Conservation (phyloP, 1,140 invertebrate genomes). For the Euglossa dilemma region DNA sequence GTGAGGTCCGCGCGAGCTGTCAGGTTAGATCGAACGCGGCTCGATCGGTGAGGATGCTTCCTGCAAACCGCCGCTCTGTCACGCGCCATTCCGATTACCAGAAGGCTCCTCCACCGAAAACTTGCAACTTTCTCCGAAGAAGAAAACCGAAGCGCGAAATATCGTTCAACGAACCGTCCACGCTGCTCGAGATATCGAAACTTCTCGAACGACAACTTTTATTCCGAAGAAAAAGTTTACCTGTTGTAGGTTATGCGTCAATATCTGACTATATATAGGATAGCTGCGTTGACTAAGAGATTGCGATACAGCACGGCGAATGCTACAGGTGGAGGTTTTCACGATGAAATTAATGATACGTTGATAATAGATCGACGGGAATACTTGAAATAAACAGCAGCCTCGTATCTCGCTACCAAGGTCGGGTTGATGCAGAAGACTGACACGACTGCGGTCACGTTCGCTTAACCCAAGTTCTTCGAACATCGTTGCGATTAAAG, state of each 20-base stretch:
- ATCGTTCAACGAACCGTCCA: neutral
- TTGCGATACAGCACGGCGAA: neutral
- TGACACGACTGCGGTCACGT: conserved; percentile 39
- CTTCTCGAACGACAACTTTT: neutral
- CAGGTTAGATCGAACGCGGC: neutral
- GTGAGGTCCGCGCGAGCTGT: neutral
- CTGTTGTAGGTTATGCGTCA: too few relatives aligned
- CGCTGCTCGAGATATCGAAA: neutral
- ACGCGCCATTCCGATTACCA: neutral
- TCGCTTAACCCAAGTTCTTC: neutral
- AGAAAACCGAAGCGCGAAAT: neutral
- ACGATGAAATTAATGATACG: neutral
- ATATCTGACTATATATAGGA: neutral
- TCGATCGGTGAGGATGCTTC: conserved; percentile 24
- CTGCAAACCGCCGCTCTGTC: neutral
- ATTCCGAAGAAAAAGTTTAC: neutral
- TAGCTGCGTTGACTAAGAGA: neutral
- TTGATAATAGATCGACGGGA: conserved; percentile 6
- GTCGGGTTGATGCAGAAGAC: neutral
- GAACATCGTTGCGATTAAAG: neutral
- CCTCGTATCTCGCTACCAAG: conserved; percentile 7
- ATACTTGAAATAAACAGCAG: neutral
- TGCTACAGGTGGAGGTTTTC: neutral
- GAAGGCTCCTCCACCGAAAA: neutral
- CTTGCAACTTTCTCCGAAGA: neutral